Percentiles rank a stretch among this genome's conserved stretches.
phyloP scores from a whole-genome alignment of 2,888 invertebrate species.

The Drosophila putrida region DNA sequence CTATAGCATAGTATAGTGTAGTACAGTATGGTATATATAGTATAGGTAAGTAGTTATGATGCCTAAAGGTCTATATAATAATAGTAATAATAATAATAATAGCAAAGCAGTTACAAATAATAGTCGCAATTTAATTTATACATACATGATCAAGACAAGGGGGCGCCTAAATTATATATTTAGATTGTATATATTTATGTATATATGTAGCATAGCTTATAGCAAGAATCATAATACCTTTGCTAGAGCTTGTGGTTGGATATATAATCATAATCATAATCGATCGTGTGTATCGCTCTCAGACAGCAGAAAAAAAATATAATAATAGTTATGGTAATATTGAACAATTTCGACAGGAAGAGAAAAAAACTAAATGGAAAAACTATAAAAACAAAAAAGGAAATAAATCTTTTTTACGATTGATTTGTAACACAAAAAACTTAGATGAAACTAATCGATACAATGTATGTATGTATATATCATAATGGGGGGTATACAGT shows the following conservation, averaged over 20 bases:
- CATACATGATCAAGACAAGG: constrained; percentile 65
- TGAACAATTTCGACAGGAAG: constrained; percentile 65
- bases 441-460: constrained; percentile 61
- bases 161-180: constrained; percentile 42
- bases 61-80: constrained; percentile 28
- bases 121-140: constrained; percentile 69
- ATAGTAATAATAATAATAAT: constrained; percentile 26
- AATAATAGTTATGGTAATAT: constrained; percentile 26
- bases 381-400: constrained; percentile 36
- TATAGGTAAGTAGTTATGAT: constrained; percentile 27
- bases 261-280: constrained; percentile 33
- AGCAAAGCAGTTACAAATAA: constrained; percentile 68
- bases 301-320: constrained; percentile 51
- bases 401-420: constrained; percentile 26
- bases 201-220: constrained; percentile 70
- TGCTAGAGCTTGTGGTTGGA: constrained; percentile 58
- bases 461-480: constrained; percentile 54
- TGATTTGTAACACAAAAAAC: constrained; percentile 26
- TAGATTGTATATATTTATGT: constrained; percentile 26
- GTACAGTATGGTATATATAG: constrained; percentile 19
- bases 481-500: constrained; percentile 62
- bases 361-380: constrained; percentile 39
- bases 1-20: constrained; percentile 6
- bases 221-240: constrained; percentile 78
- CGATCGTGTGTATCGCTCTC: constrained; percentile 40